A percentile compares a stretch with the other conserved stretches of the same genome.
Evolutionary conservation across 2,113 vertebrate species (phyloP).

Genomic region (Tragulus kanchil): DNA sequence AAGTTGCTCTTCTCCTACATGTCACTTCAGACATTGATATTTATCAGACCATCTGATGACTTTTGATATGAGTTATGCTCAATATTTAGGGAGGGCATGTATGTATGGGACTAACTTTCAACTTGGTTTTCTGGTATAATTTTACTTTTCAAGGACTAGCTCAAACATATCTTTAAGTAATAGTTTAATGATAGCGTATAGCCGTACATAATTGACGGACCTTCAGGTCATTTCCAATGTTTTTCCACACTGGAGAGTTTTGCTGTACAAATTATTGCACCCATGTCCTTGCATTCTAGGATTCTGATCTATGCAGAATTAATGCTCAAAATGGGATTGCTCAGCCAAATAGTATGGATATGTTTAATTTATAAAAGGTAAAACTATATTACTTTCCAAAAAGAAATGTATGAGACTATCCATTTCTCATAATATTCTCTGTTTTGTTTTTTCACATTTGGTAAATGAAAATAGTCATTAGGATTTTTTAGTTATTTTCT

Average conservation of each 20-base stretch:
- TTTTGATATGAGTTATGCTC: conserved; percentile 31
- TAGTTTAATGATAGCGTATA: not conserved
- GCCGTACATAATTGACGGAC: not conserved
- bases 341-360: not conserved
- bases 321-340: not conserved
- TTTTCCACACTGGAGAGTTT: not conserved
- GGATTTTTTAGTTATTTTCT: conserved; percentile 38
- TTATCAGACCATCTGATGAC: conserved; percentile 31
- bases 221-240: not conserved
- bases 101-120: conserved; percentile 44
- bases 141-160: conserved; percentile 21
- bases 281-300: not conserved
- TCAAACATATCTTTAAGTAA: not conserved
- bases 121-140: not conserved
- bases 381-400: not conserved
- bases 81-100: conserved; percentile 6
- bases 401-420: not conserved
- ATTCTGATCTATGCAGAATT: not conserved
- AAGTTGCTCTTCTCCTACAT: conserved; percentile 38
- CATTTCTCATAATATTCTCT: not conserved
- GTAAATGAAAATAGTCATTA: not conserved
- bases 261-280: not conserved
- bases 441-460: conserved; percentile 18
- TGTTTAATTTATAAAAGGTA: not conserved
- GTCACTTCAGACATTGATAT: not conserved